These are phyloP conservation scores for Raja brachyura DNA, from an alignment of 2,113 vertebrate species.

Conservation along the genomic window DNA sequence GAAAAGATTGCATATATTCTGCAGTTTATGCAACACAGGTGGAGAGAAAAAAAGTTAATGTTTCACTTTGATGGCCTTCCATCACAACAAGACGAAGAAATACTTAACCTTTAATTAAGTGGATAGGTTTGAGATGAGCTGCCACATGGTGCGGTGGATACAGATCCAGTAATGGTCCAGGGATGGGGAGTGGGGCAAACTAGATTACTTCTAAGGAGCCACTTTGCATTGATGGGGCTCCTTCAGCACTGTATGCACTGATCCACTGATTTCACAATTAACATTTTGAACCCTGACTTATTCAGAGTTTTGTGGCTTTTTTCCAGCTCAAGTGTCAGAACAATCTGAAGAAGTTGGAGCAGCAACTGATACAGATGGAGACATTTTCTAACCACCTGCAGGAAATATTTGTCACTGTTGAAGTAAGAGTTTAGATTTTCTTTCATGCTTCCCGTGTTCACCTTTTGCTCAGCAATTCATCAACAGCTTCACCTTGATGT, in stretches of 20 bases:
- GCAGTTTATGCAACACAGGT: too few species aligned
- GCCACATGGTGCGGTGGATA: background rate
- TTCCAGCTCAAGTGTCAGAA: conserved; percentile 62
- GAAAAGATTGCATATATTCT: too few species aligned
- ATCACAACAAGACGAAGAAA: too few species aligned
- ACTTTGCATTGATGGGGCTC: background rate
- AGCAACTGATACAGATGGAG: conserved; percentile 82
- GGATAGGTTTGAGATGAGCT: background rate
- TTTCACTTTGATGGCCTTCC: too few species aligned
- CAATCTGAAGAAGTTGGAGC: conserved; percentile 66
- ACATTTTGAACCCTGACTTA: background rate
- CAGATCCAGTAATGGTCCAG: background rate
- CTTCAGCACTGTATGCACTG: background rate
- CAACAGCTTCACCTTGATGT: background rate
- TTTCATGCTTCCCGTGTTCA: background rate
- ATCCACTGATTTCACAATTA: background rate
- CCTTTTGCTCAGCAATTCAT: background rate
- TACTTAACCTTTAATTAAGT: too few species aligned
- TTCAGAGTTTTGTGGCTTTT: background rate
- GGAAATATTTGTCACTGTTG: conserved; percentile 92
- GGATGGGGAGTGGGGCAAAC: too few species aligned
- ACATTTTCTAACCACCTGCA: conserved; percentile 85
- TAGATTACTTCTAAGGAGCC: background rate
- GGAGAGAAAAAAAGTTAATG: too few species aligned
- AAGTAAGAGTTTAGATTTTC: conserved; percentile 60